These are phyloP conservation scores for Eurosta solidaginis DNA, from an alignment of 1,140 invertebrate species.

Conservation along the genomic window DNA sequence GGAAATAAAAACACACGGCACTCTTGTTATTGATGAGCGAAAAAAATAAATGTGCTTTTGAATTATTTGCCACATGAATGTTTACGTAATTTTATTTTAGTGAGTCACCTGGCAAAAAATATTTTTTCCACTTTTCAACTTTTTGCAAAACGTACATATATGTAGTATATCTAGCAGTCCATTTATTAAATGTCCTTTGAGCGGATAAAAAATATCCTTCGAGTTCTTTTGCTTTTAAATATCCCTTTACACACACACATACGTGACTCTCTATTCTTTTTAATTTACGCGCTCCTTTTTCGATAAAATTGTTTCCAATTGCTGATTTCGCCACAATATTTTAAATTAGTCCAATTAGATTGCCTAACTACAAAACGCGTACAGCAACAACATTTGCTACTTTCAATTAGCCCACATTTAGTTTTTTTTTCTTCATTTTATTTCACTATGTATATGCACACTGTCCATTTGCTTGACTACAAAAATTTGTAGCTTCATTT, in stretches of 20 bases:
- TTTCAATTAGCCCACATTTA: not conserved
- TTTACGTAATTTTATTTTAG: slow-evolving; percentile 18
- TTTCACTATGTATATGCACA: not conserved
- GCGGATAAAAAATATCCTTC: not conserved
- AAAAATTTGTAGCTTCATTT: not conserved
- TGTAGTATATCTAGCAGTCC: not conserved
- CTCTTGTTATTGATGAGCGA: not conserved
- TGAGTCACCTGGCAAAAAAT: not conserved
- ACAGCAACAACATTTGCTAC: not conserved
- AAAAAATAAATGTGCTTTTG: not conserved
- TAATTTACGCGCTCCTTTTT: not conserved
- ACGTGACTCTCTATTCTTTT: not conserved
- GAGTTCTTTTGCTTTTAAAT: not conserved
- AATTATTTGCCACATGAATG: not conserved
- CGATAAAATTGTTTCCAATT: not conserved
- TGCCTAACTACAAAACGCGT: not conserved
- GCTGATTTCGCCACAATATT: not conserved
- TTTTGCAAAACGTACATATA: no score
- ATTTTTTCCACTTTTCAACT: no score
- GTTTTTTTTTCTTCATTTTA: not conserved
- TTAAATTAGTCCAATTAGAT: not conserved
- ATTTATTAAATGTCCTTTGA: not conserved
- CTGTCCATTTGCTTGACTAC: not conserved
- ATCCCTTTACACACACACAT: not conserved
- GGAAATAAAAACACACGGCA: not conserved